Conservation (phyloP, 2,113 vertebrate species). For the Tor tambroides region DNA sequence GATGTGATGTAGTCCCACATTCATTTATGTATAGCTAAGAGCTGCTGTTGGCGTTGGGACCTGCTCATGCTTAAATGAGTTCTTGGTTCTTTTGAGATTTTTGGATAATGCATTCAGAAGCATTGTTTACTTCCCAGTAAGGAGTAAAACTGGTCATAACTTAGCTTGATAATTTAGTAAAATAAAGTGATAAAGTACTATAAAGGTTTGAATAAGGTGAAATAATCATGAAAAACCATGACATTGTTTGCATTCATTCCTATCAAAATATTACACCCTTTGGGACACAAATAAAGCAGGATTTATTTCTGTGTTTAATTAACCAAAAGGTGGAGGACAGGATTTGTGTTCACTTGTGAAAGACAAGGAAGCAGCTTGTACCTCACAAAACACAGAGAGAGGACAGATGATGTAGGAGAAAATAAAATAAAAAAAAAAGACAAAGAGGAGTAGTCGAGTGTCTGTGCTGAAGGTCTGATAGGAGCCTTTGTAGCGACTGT, state of each 20-base stretch:
- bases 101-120: background rate
- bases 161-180: background rate
- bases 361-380: background rate
- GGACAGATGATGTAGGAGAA: background rate
- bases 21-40: background rate
- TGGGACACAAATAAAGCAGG: background rate
- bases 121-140: background rate
- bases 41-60: background rate
- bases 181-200: no score
- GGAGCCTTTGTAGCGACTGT: constrained; percentile 15
- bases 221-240: background rate
- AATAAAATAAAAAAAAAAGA: background rate
- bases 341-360: no score
- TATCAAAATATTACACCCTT: background rate
- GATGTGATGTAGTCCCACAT: background rate
- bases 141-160: background rate
- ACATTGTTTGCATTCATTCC: background rate
- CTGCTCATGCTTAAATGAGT: background rate
- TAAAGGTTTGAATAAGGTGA: background rate
- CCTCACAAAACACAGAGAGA: constrained; percentile 9
- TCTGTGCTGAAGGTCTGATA: background rate
- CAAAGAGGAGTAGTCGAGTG: background rate
- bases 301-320: background rate
- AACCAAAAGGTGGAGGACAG: background rate
- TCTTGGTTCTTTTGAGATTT: background rate